A percentile compares a stretch with the other conserved stretches of the same genome.
Evolutionary conservation across 2,797 vertebrate species (phyloP).

Genomic region (Sebastes variabilis): DNA sequence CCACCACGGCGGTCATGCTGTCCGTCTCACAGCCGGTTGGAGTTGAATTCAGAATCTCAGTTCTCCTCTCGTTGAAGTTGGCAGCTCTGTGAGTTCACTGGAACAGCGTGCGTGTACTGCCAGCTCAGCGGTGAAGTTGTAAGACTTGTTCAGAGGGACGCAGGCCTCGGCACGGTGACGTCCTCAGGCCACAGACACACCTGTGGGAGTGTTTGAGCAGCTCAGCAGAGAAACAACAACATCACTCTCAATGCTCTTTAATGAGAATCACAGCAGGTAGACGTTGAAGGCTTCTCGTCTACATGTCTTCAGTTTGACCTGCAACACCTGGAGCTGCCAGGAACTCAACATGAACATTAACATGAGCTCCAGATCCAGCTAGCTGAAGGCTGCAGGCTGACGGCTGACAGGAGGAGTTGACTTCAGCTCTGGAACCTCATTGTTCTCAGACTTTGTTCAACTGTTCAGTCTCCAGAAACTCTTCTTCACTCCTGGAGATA

Average conservation of each 20-base stretch:
- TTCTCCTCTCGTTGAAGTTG: not conserved
- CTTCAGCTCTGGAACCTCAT: not conserved
- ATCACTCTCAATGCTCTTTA: not conserved
- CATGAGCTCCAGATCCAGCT: not conserved
- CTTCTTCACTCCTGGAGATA: slow-evolving; percentile 17
- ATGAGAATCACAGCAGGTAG: too few relatives aligned
- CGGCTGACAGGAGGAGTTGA: too few relatives aligned
- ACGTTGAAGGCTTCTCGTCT: not conserved
- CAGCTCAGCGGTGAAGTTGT: not conserved
- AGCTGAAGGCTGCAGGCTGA: not conserved
- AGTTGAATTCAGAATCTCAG: not conserved
- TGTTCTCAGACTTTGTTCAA: not conserved
- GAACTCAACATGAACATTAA: too few relatives aligned
- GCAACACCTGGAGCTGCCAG: not conserved
- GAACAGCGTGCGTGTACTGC: not conserved
- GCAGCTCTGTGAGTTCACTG: not conserved
- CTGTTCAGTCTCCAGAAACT: not conserved
- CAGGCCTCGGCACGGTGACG: not conserved
- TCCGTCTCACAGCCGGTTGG: not conserved
- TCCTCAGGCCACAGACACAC: slow-evolving; percentile 35
- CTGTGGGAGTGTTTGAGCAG: slow-evolving; percentile 28
- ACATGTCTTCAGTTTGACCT: slow-evolving; percentile 5
- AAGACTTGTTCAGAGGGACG: slow-evolving; percentile 22
- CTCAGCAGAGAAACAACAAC: not conserved
- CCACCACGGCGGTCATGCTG: slow-evolving; percentile 73